phyloP scores from a whole-genome alignment of 1,140 invertebrate genomes.

The Rhyacophila brunnea region DNA sequence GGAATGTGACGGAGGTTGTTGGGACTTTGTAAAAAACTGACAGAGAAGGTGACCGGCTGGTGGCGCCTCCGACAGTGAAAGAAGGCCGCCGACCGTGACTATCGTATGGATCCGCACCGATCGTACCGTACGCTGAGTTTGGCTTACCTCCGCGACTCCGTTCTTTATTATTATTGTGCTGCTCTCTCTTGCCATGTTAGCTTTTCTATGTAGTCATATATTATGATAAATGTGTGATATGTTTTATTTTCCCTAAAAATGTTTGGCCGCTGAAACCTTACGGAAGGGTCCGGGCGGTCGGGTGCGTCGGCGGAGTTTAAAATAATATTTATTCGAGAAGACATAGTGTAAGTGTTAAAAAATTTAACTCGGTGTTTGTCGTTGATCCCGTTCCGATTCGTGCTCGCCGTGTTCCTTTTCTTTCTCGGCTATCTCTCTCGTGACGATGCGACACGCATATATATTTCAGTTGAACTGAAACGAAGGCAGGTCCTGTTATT shows the following conservation, averaged over 20 bases:
- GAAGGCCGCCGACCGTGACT: too few species aligned
- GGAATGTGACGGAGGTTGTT: conserved; percentile 87
- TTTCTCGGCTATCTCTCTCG: conserved; percentile 17
- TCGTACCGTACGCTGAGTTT: conserved; percentile 27
- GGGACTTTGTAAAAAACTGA: conserved; percentile 80
- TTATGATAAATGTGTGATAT: conserved; percentile 33
- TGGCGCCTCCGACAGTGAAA: conserved; percentile 69
- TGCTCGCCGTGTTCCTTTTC: conserved; percentile 30
- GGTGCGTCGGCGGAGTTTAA: conserved; percentile 1
- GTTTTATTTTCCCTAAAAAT: conserved; percentile 22
- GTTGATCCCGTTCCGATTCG: conserved; percentile 32
- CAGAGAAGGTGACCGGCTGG: conserved; percentile 80
- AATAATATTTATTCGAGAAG: conserved; percentile 30
- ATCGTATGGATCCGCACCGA: conserved; percentile 3
- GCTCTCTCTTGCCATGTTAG: conserved; percentile 36
- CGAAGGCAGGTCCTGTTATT: conserved; percentile 34
- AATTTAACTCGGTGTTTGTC: conserved; percentile 33
- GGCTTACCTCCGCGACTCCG: conserved; percentile 20
- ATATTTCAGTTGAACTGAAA: conserved; percentile 37
- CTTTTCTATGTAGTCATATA: conserved; percentile 34
- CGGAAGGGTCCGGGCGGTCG: not conserved
- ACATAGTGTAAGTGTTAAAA: conserved; percentile 32
- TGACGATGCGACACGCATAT: conserved; percentile 10
- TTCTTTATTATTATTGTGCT: conserved; percentile 31
- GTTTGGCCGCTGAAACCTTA: conserved; percentile 20